A percentile compares a stretch with the other conserved stretches of the same genome.
Evolutionary conservation across 2,113 vertebrate species (phyloP).

Genomic region (Spilogale gracilis): DNA sequence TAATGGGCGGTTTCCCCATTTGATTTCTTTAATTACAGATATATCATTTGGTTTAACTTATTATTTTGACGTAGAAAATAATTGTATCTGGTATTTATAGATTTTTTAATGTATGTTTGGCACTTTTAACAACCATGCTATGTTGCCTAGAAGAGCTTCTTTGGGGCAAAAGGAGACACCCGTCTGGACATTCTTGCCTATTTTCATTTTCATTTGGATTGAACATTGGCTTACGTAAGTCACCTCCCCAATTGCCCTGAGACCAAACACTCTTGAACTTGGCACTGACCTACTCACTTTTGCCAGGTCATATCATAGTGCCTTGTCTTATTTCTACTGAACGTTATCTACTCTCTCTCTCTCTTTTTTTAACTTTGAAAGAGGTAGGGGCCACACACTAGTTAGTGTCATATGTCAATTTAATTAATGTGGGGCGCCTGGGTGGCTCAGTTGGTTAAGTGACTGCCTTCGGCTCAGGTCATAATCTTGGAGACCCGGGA

Average conservation of each 20-base stretch:
- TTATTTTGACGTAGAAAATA: conserved; percentile 56
- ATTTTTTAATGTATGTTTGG: conserved; percentile 50
- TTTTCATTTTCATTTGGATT: conserved; percentile 56
- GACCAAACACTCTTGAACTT: neutral
- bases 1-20: conserved; percentile 38
- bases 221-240: conserved; percentile 15
- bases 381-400: neutral
- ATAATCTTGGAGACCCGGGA: too few relatives aligned
- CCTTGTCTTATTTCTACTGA: conserved; percentile 61
- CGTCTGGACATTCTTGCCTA: neutral
- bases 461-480: too few relatives aligned
- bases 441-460: too few relatives aligned
- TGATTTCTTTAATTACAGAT: conserved; percentile 66
- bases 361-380: neutral
- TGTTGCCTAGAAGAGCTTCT: neutral
- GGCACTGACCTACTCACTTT: conserved; percentile 21
- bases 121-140: neutral
- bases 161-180: neutral
- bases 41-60: conserved; percentile 64
- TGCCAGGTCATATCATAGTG: neutral
- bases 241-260: neutral
- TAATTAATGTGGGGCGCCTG: neutral
- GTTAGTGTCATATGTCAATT: neutral
- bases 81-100: conserved; percentile 51
- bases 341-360: neutral